These are phyloP conservation scores for Andinoacara biseriatus DNA, from an alignment of 2,113 vertebrate species.

Conservation along the genomic window DNA sequence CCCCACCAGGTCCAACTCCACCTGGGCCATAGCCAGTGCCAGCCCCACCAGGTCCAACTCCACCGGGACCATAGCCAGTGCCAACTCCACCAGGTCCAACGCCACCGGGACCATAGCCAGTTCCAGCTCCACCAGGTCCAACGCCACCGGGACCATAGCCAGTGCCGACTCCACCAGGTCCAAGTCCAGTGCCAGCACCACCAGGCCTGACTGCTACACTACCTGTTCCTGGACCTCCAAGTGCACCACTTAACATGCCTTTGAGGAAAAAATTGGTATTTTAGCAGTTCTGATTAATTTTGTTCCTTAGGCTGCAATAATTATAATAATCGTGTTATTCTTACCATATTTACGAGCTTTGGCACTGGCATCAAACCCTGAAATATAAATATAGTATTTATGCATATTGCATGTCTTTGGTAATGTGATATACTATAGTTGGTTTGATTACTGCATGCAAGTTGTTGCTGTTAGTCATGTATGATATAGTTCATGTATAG, in stretches of 20 bases:
- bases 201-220: constrained; percentile 31
- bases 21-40: constrained; percentile 40
- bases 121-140: constrained; percentile 24
- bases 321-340: neutral
- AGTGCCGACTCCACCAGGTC: constrained; percentile 29
- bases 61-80: constrained; percentile 36
- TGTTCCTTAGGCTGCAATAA: neutral
- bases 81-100: constrained; percentile 27
- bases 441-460: neutral
- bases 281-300: neutral
- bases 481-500: neutral
- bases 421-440: neutral
- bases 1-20: constrained; percentile 21
- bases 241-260: constrained; percentile 68
- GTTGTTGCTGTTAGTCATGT: neutral
- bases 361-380: constrained; percentile 68
- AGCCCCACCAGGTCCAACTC: constrained; percentile 20
- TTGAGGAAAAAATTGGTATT: neutral
- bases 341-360: constrained; percentile 78
- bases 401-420: neutral
- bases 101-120: constrained; percentile 36
- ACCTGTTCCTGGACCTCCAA: constrained; percentile 49
- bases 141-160: constrained; percentile 36
- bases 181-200: constrained; percentile 33
- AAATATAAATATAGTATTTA: constrained; percentile 25